A percentile compares a stretch with the other conserved stretches of the same genome.
Evolutionary conservation across 1,140 invertebrate species (phyloP).

Genomic region (Magallana gigas): DNA sequence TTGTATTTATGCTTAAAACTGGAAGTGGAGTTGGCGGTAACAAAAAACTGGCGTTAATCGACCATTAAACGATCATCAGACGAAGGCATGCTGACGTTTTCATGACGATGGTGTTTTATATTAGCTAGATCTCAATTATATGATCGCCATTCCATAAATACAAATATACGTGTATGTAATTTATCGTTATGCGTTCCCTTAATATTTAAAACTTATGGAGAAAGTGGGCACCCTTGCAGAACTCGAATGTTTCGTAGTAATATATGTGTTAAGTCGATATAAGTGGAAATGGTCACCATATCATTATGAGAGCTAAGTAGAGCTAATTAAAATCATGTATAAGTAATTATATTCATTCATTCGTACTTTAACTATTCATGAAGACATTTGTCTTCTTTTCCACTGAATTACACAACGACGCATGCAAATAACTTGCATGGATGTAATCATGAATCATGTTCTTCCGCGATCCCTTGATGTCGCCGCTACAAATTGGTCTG

Average conservation of each 20-base stretch:
- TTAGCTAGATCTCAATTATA: background rate
- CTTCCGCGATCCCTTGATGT: conserved; percentile 20
- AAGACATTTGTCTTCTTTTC: background rate
- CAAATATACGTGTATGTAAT: too few relatives aligned
- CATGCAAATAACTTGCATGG: background rate
- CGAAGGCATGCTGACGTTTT: background rate
- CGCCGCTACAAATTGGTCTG: background rate
- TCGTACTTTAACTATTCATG: background rate
- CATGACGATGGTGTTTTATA: background rate
- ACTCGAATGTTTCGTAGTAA: background rate
- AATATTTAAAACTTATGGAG: background rate
- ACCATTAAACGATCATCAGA: background rate
- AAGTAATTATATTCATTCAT: background rate
- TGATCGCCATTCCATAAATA: background rate
- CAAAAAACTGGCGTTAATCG: background rate
- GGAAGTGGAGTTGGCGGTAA: background rate
- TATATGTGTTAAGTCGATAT: too few relatives aligned
- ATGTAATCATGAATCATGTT: conserved; percentile 21
- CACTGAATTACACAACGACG: background rate
- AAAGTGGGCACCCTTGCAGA: background rate
- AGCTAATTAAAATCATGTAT: background rate
- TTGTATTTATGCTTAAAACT: background rate
- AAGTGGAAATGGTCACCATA: too few relatives aligned
- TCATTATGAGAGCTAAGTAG: too few relatives aligned
- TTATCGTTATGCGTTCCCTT: background rate